Base-by-base conservation (phyloP, 2,797 vertebrate species). In the Urocyon cinereoargenteus region DNA sequence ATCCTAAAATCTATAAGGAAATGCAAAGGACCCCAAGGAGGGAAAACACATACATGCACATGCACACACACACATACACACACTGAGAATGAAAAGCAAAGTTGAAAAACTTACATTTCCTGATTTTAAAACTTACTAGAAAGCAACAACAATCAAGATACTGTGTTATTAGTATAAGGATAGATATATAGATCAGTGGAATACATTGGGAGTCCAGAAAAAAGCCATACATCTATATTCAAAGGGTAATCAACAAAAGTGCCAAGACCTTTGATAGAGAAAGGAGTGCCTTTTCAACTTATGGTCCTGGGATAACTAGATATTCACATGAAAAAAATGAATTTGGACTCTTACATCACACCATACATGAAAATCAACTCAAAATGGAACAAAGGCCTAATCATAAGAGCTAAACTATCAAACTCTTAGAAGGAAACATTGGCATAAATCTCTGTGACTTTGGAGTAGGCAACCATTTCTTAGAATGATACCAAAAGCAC, bases 1-100 rank as follows among this genome's bases (percentile, higher is more conserved):
- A 94, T 81, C n/a, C 57, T 93, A 55, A 86, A 95, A 85, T 72
- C 85, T 68, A 66, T 73, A 64, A 66, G 5, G 68, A 81, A 89
- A 90, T 93, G 34, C 22, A 72, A 64, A 96, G 22, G 14, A 40
- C 3, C 34, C 13, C 3, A 64, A 45, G 64, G 16, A 86, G 28
- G 12, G 45, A n/a, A 87, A 72, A 11, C 14, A 51, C 26, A 13
- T 15, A 85, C 28, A 26, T 19, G 22, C 68, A 34, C 28, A 7
- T n/a, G 19, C 66, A 21, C 68, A 22, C 31, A 15, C 31, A n/a
- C 14, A 34, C 66, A 34, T 10, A 72, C 68, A 40, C 70, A 72
- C 31, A 36, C 40, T 61, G n/a, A 77, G 64, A 36, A 90, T 57
- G 34, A 83, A 88, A 11, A 88, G 28, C 34, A 88, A 62, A 88